A percentile compares a stretch with the other conserved stretches of the same genome.
Evolutionary conservation across 2,888 invertebrate species (phyloP).

Genomic region (Metalampra italica): DNA sequence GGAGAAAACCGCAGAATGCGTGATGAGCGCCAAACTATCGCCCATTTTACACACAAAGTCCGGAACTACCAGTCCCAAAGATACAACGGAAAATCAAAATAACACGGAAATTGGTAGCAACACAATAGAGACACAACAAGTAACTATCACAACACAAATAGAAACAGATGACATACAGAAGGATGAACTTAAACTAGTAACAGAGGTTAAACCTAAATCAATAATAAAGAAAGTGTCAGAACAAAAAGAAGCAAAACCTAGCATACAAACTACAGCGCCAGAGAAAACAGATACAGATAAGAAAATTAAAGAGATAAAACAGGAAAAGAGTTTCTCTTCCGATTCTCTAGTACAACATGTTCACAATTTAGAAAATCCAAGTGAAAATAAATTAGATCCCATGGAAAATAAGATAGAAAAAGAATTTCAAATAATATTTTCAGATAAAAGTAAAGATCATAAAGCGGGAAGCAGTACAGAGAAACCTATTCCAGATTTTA

Average conservation of each 20-base stretch:
- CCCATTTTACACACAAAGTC: slow-evolving; percentile 47
- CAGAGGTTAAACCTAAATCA: slow-evolving; percentile 11
- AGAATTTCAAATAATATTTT: slow-evolving; percentile 53
- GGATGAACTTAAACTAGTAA: slow-evolving; percentile 6
- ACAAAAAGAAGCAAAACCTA: slow-evolving; percentile 12
- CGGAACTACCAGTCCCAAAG: slow-evolving; percentile 37
- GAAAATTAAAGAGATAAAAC: slow-evolving; percentile 17
- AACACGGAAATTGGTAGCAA: slow-evolving; percentile 38
- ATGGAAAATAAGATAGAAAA: slow-evolving; percentile 59
- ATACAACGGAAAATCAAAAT: slow-evolving; percentile 13
- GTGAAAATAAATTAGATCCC: slow-evolving; percentile 38
- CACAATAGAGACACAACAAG: slow-evolving; percentile 23
- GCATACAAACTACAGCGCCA: neutral
- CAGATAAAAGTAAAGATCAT: slow-evolving; percentile 31
- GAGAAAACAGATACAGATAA: slow-evolving; percentile 11
- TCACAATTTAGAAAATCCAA: slow-evolving; percentile 51
- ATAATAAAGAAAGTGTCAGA: slow-evolving; percentile 13
- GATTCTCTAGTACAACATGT: slow-evolving; percentile 57
- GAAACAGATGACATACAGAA: slow-evolving; percentile 14
- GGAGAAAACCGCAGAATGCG: slow-evolving; percentile 26
- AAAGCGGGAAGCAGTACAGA: slow-evolving; percentile 23
- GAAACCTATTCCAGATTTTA: slow-evolving; percentile 30
- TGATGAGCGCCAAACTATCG: slow-evolving; percentile 45
- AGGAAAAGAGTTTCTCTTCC: slow-evolving; percentile 40
- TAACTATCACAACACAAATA: slow-evolving; percentile 36